Evolutionary conservation across 1,140 invertebrate genomes (phyloP).

Genomic region (honey bee (Apis mellifera)): DNA sequence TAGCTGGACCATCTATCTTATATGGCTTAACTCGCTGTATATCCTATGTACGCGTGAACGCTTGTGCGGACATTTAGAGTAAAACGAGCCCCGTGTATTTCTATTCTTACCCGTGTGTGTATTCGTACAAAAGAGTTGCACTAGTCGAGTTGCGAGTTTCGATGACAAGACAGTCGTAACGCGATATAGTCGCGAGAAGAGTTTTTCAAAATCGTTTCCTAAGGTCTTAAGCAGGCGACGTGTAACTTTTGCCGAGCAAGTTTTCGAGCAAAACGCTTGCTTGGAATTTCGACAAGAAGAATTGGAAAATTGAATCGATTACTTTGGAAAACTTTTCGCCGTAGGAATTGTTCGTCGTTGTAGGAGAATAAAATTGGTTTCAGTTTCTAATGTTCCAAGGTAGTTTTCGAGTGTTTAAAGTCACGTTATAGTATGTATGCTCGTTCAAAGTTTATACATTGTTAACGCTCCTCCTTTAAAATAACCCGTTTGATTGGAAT

Average conservation of each 20-base stretch:
- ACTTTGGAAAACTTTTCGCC: neutral
- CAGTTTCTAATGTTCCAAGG: neutral
- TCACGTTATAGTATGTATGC: too few species aligned
- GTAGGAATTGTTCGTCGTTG: neutral
- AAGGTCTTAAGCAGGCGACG: conserved; percentile 5
- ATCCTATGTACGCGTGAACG: neutral
- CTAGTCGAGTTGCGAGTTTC: conserved; percentile 15
- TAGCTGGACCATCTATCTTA: conserved; percentile 72
- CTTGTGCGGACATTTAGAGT: neutral
- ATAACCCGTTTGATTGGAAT: neutral
- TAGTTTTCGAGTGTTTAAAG: neutral
- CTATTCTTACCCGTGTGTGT: neutral
- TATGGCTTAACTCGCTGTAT: conserved; percentile 65
- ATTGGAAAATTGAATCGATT: conserved; percentile 40
- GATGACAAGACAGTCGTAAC: conserved; percentile 42
- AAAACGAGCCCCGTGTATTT: neutral
- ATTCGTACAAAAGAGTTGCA: neutral
- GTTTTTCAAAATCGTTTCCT: conserved; percentile 55
- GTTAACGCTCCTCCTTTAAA: neutral
- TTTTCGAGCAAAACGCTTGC: conserved; percentile 2
- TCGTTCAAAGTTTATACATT: neutral
- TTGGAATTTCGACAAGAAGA: conserved; percentile 20
- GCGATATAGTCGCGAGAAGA: conserved; percentile 53
- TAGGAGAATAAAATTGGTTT: neutral
- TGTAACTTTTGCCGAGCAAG: neutral